phyloP scores from a whole-genome alignment of 2,797 vertebrate species.

The Typhlichthys eigenmanni region DNA sequence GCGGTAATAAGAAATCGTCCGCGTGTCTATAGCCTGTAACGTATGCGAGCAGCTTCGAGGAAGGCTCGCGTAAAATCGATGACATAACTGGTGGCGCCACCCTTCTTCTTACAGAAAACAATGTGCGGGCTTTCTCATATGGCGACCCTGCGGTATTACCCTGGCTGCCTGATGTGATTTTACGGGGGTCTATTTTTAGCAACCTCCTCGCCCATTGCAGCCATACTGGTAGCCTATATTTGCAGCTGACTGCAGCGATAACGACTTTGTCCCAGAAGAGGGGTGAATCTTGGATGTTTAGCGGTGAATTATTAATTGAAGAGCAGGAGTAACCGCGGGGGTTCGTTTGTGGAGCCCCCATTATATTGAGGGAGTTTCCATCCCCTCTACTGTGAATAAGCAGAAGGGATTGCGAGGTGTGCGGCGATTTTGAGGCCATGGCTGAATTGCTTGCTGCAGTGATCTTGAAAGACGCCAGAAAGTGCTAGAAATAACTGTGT shows the following conservation, averaged over 20 bases:
- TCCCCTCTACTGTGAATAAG: background rate
- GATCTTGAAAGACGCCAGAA: constrained; percentile 32
- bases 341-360: constrained; percentile 35
- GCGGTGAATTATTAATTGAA: constrained; percentile 61
- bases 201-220: constrained; percentile 57
- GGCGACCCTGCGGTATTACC: constrained; percentile 69
- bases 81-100: constrained; percentile 72
- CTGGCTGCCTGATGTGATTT: constrained; percentile 67
- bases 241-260: constrained; percentile 66
- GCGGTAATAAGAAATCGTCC: constrained; percentile 30
- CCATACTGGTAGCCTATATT: constrained; percentile 44
- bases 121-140: constrained; percentile 32
- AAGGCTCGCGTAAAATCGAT: constrained; percentile 53
- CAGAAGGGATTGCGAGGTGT: background rate
- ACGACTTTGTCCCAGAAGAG: constrained; percentile 27
- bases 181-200: constrained; percentile 76
- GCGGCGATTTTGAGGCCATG: constrained; percentile 1
- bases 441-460: constrained; percentile 62
- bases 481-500: constrained; percentile 21
- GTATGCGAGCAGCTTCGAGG: background rate
- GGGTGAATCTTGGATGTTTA: constrained; percentile 17
- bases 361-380: constrained; percentile 32
- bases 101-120: constrained; percentile 39
- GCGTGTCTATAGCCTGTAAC: constrained; percentile 4
- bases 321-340: constrained; percentile 9